These are phyloP conservation scores for Passerina amoena DNA, from an alignment of 2,113 vertebrate species.

Conservation along the genomic window DNA sequence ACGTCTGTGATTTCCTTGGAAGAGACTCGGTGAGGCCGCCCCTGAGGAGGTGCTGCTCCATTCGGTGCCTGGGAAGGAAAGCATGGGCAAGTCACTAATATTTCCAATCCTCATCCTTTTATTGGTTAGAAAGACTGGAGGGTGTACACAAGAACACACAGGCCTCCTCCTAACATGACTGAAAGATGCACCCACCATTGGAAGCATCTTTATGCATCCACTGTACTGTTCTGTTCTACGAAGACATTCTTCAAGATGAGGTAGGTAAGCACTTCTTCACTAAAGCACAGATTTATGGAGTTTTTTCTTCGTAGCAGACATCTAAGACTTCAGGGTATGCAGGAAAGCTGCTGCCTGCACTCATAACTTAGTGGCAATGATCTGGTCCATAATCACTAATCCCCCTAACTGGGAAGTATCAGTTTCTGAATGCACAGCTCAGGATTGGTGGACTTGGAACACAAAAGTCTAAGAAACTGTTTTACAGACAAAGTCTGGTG, in stretches of 20 bases:
- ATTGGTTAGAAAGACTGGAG: neutral
- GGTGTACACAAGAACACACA: neutral
- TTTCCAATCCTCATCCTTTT: neutral
- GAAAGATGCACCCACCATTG: neutral
- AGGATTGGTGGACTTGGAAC: neutral
- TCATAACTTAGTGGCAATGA: neutral
- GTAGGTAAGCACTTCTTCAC: neutral
- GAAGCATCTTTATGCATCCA: neutral
- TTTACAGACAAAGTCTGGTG: neutral
- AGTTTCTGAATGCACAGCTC: neutral
- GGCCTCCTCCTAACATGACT: neutral
- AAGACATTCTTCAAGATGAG: neutral
- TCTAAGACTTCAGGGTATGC: accelerated
- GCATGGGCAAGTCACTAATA: neutral
- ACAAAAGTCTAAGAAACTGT: neutral
- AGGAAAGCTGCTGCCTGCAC: neutral
- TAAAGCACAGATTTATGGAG: neutral
- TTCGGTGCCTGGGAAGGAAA: constrained; percentile 70
- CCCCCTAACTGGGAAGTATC: neutral
- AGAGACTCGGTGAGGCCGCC: constrained; percentile 62
- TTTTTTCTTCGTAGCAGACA: neutral
- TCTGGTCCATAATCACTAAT: neutral
- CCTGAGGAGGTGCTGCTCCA: constrained; percentile 72
- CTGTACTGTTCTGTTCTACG: neutral
- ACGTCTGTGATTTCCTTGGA: constrained; percentile 83